Conservation (phyloP, 2,888 invertebrate species). For the Drosophila mimica region DNA sequence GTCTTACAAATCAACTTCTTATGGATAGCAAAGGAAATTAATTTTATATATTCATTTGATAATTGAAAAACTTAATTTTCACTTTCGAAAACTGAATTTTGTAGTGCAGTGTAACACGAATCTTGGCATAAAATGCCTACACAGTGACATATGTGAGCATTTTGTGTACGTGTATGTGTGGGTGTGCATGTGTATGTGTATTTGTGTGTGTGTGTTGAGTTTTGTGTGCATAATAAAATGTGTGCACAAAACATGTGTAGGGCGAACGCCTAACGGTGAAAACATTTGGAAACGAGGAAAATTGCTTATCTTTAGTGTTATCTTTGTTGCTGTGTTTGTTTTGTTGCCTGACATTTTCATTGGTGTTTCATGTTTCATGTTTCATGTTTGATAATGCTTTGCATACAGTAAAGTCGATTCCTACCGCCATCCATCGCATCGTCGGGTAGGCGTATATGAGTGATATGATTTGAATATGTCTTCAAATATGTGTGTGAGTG, state of each 20-base stretch:
- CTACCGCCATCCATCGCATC: not conserved
- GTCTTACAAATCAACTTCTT: too few species aligned
- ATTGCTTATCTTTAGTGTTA: conserved; percentile 74
- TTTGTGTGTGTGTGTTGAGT: conserved; percentile 41
- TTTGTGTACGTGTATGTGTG: conserved; percentile 14
- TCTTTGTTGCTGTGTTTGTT: conserved; percentile 58
- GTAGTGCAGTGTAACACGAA: conserved; percentile 52
- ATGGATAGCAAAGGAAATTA: too few species aligned
- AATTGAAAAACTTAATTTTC: not conserved
- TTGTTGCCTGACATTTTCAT: conserved; percentile 74
- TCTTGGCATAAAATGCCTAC: conserved; percentile 54
- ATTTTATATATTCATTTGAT: not conserved
- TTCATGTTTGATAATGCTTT: conserved; percentile 75
- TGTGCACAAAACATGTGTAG: conserved; percentile 73
- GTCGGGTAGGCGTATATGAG: conserved; percentile 66
- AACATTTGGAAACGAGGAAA: conserved; percentile 62
- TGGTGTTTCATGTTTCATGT: conserved; percentile 79
- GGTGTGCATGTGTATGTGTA: conserved; percentile 7
- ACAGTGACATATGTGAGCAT: conserved; percentile 62
- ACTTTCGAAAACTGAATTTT: conserved; percentile 13
- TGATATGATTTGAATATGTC: conserved; percentile 77
- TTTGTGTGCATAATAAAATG: conserved; percentile 77
- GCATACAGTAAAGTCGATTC: conserved; percentile 20
- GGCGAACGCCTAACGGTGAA: conserved; percentile 55
- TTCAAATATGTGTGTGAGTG: conserved; percentile 10